These are phyloP conservation scores for Discoglossus pictus DNA, from an alignment of 2,797 vertebrate species.

Conservation along the genomic window DNA sequence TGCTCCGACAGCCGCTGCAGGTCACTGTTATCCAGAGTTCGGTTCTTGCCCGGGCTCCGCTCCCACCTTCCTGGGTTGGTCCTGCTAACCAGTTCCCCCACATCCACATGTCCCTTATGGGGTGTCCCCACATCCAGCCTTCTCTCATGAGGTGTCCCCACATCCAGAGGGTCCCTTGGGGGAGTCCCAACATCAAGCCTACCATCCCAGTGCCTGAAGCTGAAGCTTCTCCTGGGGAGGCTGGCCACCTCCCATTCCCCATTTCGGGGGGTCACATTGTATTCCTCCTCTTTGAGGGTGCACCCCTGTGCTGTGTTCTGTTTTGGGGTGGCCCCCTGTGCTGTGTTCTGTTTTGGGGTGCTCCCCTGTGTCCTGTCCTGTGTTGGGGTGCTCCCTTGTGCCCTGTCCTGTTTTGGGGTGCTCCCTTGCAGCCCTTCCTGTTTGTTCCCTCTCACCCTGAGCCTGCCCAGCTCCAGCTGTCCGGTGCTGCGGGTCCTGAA, in stretches of 20 bases:
- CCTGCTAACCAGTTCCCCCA: constrained; percentile 78
- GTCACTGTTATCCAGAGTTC: constrained; percentile 91
- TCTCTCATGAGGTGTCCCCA: too few species aligned
- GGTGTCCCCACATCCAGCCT: too few species aligned
- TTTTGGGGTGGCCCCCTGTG: not conserved
- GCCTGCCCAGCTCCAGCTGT: constrained; percentile 84
- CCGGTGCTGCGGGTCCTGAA: constrained; percentile 89
- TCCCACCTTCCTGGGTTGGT: constrained; percentile 77
- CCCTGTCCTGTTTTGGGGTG: not conserved
- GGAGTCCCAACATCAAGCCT: too few species aligned
- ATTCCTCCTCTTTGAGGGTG: constrained; percentile 59
- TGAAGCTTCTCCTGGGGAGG: constrained; percentile 82
- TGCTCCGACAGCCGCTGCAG: constrained; percentile 76
- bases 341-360: not conserved
- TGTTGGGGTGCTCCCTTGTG: not conserved
- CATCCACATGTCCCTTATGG: constrained; percentile 80
- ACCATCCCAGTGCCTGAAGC: constrained; percentile 83
- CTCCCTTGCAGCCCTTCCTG: constrained; percentile 36
- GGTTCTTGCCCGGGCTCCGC: constrained; percentile 79
- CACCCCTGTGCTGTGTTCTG: constrained; percentile 12
- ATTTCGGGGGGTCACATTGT: too few species aligned
- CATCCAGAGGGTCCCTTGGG: too few species aligned
- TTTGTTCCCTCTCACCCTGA: constrained; percentile 64
- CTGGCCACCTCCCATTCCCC: too few species aligned
- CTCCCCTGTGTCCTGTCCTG: not conserved